Conservation (phyloP, 2,797 vertebrate genomes). For the Nasua narica region DNA sequence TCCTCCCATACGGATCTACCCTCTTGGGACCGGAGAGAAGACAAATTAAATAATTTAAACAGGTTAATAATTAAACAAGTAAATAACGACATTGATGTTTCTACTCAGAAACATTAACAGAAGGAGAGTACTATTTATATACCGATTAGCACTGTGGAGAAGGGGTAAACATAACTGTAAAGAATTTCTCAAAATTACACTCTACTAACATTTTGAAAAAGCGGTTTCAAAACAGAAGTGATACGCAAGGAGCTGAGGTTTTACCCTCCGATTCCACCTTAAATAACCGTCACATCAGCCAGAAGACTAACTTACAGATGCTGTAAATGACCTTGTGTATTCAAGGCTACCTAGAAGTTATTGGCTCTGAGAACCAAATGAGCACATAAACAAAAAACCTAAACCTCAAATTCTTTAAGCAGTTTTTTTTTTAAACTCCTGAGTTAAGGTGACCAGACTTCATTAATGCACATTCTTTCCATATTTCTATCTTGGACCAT, state of each 20-base stretch:
- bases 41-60: neutral
- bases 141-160: neutral
- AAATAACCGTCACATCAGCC: neutral
- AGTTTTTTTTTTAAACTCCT: neutral
- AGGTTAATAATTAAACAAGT: neutral
- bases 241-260: neutral
- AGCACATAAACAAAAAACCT: neutral
- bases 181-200: neutral
- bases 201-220: neutral
- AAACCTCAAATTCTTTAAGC: neutral
- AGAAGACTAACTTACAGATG: neutral
- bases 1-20: neutral
- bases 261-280: neutral
- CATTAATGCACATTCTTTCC: neutral
- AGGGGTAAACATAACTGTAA: neutral
- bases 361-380: neutral
- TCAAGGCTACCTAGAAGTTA: neutral
- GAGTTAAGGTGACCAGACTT: neutral
- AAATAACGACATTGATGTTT: neutral
- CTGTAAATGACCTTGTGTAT: neutral
- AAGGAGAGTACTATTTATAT: neutral
- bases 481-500: neutral
- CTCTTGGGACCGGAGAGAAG: neutral
- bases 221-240: neutral
- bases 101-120: neutral